A percentile compares a stretch with the other conserved stretches of the same genome.
Conservation (phyloP, 2,888 invertebrate species). For the Caenorhabditis sinica region DNA sequence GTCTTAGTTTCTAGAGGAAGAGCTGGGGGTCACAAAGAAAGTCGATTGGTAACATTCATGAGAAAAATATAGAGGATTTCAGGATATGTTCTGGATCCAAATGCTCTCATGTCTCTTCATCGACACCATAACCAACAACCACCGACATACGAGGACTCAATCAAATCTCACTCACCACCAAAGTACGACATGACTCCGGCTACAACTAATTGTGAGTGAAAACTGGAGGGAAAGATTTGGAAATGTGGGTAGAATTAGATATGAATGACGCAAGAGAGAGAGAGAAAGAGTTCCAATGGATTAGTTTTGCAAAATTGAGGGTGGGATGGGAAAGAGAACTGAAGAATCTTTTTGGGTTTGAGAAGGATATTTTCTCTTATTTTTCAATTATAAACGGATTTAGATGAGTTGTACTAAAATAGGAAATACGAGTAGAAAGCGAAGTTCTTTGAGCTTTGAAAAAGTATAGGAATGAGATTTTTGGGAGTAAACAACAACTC, state of each 20-base stretch:
- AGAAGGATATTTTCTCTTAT: no score
- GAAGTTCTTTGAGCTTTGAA: no score
- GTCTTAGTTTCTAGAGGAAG: slow-evolving; percentile 2
- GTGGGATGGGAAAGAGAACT: not conserved
- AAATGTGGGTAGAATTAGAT: not conserved
- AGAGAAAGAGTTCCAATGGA: not conserved
- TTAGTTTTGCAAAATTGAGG: not conserved
- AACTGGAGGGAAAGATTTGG: not conserved
- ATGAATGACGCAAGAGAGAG: not conserved
- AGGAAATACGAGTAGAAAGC: no score
- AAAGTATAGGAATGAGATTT: no score
- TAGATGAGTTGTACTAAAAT: no score
- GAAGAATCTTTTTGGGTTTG: not conserved
- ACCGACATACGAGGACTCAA: slow-evolving; percentile 63
- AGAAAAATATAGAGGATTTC: not conserved
- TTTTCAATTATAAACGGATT: no score
- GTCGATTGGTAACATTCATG: no score
- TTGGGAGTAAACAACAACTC: no score
- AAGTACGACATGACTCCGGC: slow-evolving; percentile 60
- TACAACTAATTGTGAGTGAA: slow-evolving; percentile 61
- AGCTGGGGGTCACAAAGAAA: not conserved
- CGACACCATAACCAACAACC: slow-evolving; percentile 39
- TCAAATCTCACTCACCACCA: slow-evolving; percentile 57
- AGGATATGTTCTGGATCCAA: slow-evolving; percentile 64
- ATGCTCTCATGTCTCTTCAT: slow-evolving; percentile 44